These are phyloP conservation scores for Etheostoma cragini DNA, from an alignment of 2,113 vertebrate genomes.

Conservation along the genomic window DNA sequence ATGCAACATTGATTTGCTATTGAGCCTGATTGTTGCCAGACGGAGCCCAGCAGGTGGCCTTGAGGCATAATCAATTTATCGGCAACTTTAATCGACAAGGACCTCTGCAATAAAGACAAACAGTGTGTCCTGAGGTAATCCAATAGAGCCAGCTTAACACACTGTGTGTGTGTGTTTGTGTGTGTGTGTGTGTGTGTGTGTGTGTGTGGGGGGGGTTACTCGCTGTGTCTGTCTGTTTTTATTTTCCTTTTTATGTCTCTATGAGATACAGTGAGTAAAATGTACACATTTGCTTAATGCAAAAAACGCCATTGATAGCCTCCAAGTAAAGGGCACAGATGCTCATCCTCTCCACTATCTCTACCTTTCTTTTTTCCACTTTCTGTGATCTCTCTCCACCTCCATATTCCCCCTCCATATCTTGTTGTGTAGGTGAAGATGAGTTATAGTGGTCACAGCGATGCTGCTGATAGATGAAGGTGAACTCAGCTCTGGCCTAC, in stretches of 20 bases:
- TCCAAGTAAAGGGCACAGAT: background rate
- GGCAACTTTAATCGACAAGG: conserved; percentile 79
- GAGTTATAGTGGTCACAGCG: conserved; percentile 79
- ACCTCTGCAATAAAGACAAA: conserved; percentile 77
- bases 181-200: conserved; percentile 10
- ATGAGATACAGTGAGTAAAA: background rate
- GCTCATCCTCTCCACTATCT: background rate
- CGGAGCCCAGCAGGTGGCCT: conserved; percentile 79
- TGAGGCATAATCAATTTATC: conserved; percentile 81
- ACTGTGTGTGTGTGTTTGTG: conserved; percentile 22
- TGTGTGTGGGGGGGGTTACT: background rate
- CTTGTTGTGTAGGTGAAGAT: conserved; percentile 74
- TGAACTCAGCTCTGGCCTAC: conserved; percentile 76
- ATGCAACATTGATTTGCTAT: conserved; percentile 78
- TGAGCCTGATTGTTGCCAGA: conserved; percentile 77
- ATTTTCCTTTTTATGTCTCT: background rate
- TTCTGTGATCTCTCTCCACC: conserved; percentile 37
- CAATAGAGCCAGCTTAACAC: conserved; percentile 63
- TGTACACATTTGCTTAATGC: background rate
- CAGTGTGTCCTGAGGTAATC: conserved; percentile 78
- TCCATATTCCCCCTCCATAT: conserved; percentile 55
- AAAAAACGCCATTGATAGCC: background rate
- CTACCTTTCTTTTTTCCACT: conserved; percentile 2
- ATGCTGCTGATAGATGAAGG: conserved; percentile 82
- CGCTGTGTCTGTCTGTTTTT: conserved; percentile 4